These are phyloP conservation scores for Cerastis leucographa DNA, from an alignment of 2,888 invertebrate genomes.

Conservation along the genomic window DNA sequence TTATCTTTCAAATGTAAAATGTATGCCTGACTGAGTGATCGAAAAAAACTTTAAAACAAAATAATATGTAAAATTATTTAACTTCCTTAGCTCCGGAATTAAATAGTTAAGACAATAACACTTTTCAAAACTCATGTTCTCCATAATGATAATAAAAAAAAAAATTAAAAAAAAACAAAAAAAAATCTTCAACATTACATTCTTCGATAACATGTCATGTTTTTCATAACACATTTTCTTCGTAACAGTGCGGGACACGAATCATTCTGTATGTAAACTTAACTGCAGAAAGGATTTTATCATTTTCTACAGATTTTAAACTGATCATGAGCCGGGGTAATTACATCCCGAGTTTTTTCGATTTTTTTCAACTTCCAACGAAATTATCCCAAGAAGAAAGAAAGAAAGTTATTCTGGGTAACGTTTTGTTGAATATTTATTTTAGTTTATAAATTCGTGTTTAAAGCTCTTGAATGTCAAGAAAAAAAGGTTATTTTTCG, in stretches of 20 bases:
- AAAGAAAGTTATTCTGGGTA: background rate
- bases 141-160: background rate
- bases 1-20: too few relatives aligned
- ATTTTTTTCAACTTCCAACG: background rate
- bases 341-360: background rate
- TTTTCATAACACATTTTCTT: background rate
- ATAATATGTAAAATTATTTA: background rate
- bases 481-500: too few relatives aligned
- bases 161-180: too few relatives aligned
- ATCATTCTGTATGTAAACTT: background rate
- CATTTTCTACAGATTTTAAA: background rate
- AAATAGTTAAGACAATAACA: slow-evolving; percentile 4
- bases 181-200: background rate
- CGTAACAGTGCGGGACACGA: background rate
- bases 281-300: background rate
- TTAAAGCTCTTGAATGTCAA: background rate
- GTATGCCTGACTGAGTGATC: background rate
- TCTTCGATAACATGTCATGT: slow-evolving; percentile 1
- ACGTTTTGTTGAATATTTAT: background rate
- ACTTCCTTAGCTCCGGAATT: background rate
- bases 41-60: too few relatives aligned
- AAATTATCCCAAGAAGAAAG: background rate
- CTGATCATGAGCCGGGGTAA: too few relatives aligned
- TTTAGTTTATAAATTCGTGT: background rate
- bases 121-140: background rate